Evolutionary conservation across 2,113 vertebrate genomes (phyloP).

Genomic region (Prionailurus viverrinus): DNA sequence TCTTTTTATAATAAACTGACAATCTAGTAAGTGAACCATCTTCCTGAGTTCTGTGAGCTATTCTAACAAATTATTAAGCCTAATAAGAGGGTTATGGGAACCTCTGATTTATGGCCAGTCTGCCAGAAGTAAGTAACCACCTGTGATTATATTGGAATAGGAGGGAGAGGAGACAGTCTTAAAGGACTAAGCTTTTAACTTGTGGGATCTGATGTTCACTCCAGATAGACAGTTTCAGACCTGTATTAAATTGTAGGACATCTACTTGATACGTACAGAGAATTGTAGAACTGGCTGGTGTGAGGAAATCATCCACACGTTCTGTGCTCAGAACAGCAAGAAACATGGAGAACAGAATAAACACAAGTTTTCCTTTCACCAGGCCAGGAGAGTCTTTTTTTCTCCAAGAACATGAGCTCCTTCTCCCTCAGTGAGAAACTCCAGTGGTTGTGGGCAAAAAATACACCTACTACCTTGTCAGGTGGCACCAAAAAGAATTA

Average conservation of each 20-base stretch:
- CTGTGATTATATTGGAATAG: not conserved
- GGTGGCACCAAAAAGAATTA: too few species aligned
- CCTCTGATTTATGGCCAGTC: not conserved
- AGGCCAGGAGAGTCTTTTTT: not conserved
- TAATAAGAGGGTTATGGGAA: not conserved
- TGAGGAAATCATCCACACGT: not conserved
- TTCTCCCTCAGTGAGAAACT: not conserved
- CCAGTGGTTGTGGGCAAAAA: not conserved
- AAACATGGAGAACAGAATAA: not conserved
- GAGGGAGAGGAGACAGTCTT: not conserved
- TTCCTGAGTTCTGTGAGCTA: not conserved
- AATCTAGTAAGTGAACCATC: not conserved
- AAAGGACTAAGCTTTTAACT: not conserved
- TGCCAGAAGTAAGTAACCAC: not conserved
- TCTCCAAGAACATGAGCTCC: not conserved
- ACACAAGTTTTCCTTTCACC: not conserved
- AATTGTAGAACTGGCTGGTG: not conserved
- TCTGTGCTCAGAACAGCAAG: not conserved
- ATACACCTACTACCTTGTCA: not conserved
- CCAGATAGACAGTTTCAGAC: not conserved
- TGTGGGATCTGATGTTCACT: not conserved
- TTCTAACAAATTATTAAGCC: not conserved
- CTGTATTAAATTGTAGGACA: not conserved
- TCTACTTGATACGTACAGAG: not conserved
- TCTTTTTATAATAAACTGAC: not conserved